These are phyloP conservation scores for Manis javanica DNA, from an alignment of 2,797 vertebrate species.

Conservation along the genomic window DNA sequence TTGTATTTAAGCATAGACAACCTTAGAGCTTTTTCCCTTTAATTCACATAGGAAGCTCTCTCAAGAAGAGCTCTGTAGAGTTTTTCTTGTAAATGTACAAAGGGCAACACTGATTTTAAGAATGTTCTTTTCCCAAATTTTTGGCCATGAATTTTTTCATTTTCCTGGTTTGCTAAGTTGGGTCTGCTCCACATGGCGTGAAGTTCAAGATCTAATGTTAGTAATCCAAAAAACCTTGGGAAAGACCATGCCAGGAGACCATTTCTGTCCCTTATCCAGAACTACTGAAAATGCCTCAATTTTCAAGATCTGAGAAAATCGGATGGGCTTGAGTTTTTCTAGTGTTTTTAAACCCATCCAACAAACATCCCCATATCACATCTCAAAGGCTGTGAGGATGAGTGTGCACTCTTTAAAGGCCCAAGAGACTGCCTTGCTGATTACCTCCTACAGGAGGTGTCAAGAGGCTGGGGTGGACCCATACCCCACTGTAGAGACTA, in stretches of 20 bases:
- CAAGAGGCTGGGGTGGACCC: neutral
- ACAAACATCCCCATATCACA: neutral
- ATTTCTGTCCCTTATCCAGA: neutral
- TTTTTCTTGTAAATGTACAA: neutral
- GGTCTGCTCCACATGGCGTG: neutral
- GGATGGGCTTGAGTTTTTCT: neutral
- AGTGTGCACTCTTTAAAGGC: neutral
- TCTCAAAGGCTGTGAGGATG: neutral
- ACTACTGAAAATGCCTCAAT: slow-evolving; percentile 48
- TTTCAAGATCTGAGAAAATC: slow-evolving; percentile 57
- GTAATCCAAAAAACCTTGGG: neutral
- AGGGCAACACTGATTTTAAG: slow-evolving; percentile 51
- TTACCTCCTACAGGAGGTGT: neutral
- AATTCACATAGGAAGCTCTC: neutral
- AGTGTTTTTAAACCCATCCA: slow-evolving; percentile 49
- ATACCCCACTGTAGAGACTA: neutral
- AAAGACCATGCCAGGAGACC: neutral
- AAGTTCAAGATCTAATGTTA: neutral
- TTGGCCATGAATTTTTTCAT: slow-evolving; percentile 1
- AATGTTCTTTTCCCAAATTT: slow-evolving; percentile 25
- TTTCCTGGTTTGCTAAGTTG: slow-evolving; percentile 22
- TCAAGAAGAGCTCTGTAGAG: neutral
- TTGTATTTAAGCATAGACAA: neutral
- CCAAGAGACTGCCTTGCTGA: neutral
- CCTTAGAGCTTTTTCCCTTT: neutral